Conservation (phyloP, 2,113 vertebrate genomes). For the Solea solea region DNA sequence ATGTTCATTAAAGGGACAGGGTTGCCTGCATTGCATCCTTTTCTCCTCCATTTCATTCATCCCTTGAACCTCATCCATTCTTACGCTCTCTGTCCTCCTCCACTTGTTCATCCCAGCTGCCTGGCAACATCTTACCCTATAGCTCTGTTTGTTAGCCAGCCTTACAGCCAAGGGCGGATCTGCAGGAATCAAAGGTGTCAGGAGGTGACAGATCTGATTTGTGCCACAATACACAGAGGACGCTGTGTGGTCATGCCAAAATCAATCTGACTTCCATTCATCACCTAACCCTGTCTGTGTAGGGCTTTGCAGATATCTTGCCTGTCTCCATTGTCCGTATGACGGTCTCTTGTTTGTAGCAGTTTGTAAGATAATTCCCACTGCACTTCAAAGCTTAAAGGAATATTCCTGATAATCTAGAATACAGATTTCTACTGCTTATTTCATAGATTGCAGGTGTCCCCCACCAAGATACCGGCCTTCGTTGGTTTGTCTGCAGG, state of each 20-base stretch:
- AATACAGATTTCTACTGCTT: not conserved
- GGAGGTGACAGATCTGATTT: slow-evolving; percentile 54
- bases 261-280: slow-evolving; percentile 68
- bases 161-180: slow-evolving; percentile 62
- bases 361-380: slow-evolving; percentile 14
- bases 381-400: not conserved
- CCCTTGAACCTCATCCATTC: not conserved
- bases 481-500: no score
- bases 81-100: not conserved
- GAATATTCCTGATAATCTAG: not conserved
- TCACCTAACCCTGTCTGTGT: slow-evolving; percentile 56
- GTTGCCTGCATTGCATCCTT: no score
- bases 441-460: no score
- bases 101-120: not conserved
- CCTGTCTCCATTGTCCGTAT: slow-evolving; percentile 14
- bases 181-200: slow-evolving; percentile 69
- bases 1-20: no score
- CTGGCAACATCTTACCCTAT: slow-evolving; percentile 47
- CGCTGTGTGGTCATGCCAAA: slow-evolving; percentile 56
- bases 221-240: slow-evolving; percentile 62
- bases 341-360: slow-evolving; percentile 23
- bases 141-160: slow-evolving; percentile 30
- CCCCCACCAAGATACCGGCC: no score
- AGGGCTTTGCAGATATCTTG: slow-evolving; percentile 33
- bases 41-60: not conserved